A percentile compares a stretch with the other conserved stretches of the same genome.
phyloP scores from a whole-genome alignment of 2,888 invertebrate species.

The Laothoe populi region DNA sequence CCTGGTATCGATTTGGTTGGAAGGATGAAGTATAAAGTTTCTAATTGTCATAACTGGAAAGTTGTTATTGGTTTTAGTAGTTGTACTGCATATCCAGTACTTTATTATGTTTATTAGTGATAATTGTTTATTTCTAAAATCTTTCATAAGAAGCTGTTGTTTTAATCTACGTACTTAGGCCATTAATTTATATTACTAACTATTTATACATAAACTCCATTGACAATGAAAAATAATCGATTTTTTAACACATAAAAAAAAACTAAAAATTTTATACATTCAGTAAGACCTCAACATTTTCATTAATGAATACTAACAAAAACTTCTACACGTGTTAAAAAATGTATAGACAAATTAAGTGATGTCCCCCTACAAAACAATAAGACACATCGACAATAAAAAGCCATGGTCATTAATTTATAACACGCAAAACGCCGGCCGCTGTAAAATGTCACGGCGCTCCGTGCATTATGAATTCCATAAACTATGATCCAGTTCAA shows the following conservation, averaged over 20 bases:
- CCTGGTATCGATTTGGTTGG: slow-evolving; percentile 2
- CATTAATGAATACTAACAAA: neutral
- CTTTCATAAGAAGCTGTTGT: too few relatives aligned
- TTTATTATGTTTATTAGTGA: neutral
- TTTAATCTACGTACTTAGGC: too few relatives aligned
- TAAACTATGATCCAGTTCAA: slow-evolving; percentile 72
- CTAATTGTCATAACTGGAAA: neutral
- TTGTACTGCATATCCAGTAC: too few relatives aligned
- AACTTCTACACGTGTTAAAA: neutral
- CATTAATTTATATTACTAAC: too few relatives aligned
- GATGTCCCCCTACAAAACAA: slow-evolving; percentile 11
- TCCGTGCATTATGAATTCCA: slow-evolving; percentile 71
- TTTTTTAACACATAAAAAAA: too few relatives aligned
- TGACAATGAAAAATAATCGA: too few relatives aligned
- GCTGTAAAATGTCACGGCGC: slow-evolving; percentile 64
- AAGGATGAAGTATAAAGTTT: neutral
- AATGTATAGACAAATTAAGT: slow-evolving; percentile 25
- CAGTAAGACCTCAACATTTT: neutral
- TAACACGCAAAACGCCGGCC: slow-evolving; percentile 19
- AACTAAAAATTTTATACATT: too few relatives aligned
- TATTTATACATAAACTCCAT: too few relatives aligned
- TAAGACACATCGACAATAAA: slow-evolving; percentile 8
- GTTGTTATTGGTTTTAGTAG: neutral
- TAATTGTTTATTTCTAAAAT: neutral
- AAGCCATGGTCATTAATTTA: neutral